Percentiles rank a stretch among this genome's conserved stretches.
Evolutionary conservation across 2,888 invertebrate genomes (phyloP).

Genomic region (Patella pellucida): DNA sequence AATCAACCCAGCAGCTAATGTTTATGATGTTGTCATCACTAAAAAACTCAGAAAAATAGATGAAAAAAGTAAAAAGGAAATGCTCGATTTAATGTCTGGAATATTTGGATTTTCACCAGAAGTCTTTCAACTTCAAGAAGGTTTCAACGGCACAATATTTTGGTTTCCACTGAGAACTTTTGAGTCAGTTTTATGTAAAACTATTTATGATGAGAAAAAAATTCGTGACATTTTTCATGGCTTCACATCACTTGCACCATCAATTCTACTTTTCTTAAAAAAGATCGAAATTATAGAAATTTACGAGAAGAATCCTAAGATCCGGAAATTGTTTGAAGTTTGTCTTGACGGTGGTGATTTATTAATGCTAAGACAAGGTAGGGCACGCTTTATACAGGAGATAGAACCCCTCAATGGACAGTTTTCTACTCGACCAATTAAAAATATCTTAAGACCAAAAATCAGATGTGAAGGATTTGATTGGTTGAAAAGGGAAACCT

Average conservation of each 20-base stretch:
- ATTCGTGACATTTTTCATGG: conserved; percentile 48
- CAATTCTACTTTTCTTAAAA: conserved; percentile 60
- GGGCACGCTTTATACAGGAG: conserved; percentile 3
- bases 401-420: conserved; percentile 11
- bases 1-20: conserved; percentile 53
- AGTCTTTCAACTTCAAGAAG: conserved; percentile 29
- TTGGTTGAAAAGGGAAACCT: background rate
- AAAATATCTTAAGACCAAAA: background rate
- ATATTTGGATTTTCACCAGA: conserved; percentile 44
- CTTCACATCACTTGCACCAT: conserved; percentile 53
- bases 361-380: background rate
- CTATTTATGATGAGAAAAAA: conserved; percentile 44
- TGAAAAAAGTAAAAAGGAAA: background rate
- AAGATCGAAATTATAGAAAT: conserved; percentile 53
- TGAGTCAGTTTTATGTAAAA: conserved; percentile 51
- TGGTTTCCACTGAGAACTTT: conserved; percentile 60
- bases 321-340: conserved; percentile 11
- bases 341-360: conserved; percentile 4
- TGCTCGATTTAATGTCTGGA: conserved; percentile 43
- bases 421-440: conserved; percentile 16
- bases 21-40: background rate
- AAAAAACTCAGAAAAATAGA: conserved; percentile 5
- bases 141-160: conserved; percentile 58
- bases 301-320: no score
- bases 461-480: background rate